These are phyloP conservation scores for Falco peregrinus DNA, from an alignment of 2,797 vertebrate genomes.

Conservation along the genomic window DNA sequence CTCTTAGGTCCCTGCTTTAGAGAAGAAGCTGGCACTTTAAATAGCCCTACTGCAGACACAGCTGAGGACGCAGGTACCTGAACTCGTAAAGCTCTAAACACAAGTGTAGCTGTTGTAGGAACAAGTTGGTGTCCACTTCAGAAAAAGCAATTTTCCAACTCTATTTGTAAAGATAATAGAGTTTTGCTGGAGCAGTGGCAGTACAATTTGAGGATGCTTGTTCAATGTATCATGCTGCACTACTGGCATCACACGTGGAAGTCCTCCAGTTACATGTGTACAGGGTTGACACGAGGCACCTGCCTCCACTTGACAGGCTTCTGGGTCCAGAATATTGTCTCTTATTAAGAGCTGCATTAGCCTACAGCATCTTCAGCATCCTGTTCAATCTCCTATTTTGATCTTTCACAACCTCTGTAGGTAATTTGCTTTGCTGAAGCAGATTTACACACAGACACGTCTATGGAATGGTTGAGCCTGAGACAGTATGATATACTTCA, in stretches of 20 bases:
- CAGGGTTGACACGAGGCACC: rapidly evolving
- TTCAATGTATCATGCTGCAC: background rate
- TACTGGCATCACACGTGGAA: background rate
- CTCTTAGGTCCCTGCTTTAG: background rate
- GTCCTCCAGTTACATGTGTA: background rate
- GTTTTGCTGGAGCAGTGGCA: background rate
- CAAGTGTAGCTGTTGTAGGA: background rate
- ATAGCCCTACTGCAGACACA: background rate
- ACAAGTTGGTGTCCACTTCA: background rate
- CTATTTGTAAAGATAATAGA: background rate
- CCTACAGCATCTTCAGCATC: background rate
- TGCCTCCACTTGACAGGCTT: background rate
- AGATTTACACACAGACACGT: background rate
- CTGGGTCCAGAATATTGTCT: background rate
- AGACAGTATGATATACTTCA: background rate
- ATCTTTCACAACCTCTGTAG: background rate
- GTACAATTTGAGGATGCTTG: background rate
- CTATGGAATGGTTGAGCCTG: background rate
- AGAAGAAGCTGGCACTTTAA: background rate
- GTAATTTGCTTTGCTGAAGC: background rate
- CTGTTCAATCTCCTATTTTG: background rate
- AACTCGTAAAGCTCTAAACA: background rate
- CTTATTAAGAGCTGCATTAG: background rate
- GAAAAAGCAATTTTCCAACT: background rate
- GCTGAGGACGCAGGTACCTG: background rate